Evolutionary conservation across 2,888 invertebrate species (phyloP).

Genomic region (Orchesella flavescens): DNA sequence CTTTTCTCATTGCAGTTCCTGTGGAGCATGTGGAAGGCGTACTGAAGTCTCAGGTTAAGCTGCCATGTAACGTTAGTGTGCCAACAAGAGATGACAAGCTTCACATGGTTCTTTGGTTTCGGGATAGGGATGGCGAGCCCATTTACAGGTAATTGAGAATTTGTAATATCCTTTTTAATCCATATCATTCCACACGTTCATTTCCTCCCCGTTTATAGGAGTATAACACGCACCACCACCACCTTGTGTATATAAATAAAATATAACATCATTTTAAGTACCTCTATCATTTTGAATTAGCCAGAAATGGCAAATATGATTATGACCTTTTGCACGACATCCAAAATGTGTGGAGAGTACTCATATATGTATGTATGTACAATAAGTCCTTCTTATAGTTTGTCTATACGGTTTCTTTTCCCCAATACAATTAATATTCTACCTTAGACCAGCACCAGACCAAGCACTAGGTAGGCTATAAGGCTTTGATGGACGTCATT

Average conservation of each 20-base stretch:
- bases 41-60: conserved; percentile 84
- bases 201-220: background rate
- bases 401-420: too few species aligned
- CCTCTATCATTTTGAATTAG: conserved; percentile 56
- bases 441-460: too few species aligned
- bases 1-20: conserved; percentile 80
- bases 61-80: conserved; percentile 90
- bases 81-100: conserved; percentile 86
- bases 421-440: too few species aligned
- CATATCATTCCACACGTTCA: conserved; percentile 2
- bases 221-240: background rate
- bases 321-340: conserved; percentile 59
- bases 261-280: conserved; percentile 48
- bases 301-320: conserved; percentile 56
- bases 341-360: background rate
- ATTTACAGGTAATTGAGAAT: conserved; percentile 82
- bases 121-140: conserved; percentile 87
- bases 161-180: conserved; percentile 29
- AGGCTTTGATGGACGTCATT: conserved; percentile 43
- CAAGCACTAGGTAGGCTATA: background rate
- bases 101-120: conserved; percentile 92
- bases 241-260: conserved; percentile 10
- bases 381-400: too few species aligned
- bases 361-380: background rate
- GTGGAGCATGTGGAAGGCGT: conserved; percentile 88